These are phyloP conservation scores for Platygyra sinensis DNA, from an alignment of 64 coral and sea anemone genomes.

Conservation along the genomic window DNA sequence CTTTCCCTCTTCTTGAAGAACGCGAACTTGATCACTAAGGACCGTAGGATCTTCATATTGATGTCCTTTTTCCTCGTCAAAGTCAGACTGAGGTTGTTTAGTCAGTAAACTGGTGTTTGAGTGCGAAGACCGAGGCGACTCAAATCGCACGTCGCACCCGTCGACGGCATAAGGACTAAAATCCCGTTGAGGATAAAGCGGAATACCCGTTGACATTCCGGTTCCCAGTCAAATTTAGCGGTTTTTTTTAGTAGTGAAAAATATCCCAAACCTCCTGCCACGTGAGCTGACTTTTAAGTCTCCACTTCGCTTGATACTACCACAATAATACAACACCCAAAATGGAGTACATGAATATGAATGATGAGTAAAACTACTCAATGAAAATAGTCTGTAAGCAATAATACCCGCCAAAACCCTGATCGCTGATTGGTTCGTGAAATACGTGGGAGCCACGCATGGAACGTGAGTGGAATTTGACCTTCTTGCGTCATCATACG, in stretches of 20 bases:
- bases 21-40: constrained; percentile 31
- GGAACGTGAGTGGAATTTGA: not conserved
- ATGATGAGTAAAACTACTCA: not conserved
- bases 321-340: constrained; percentile 18
- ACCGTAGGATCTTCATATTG: constrained; percentile 20
- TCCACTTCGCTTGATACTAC: constrained; percentile 12
- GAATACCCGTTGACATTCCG: constrained; percentile 5
- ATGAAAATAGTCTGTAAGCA: not conserved
- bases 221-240: not conserved
- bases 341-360: not conserved
- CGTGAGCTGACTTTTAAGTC: not conserved
- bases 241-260: not conserved
- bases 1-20: not conserved
- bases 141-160: constrained; percentile 4
- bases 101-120: not conserved
- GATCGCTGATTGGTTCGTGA: not conserved
- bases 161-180: not conserved
- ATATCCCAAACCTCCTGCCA: not conserved
- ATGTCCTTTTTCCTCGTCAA: constrained; percentile 11
- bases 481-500: no score
- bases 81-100: not conserved
- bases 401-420: not conserved
- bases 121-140: constrained; percentile 19
- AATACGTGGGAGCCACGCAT: not conserved
- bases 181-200: not conserved